A percentile compares a stretch with the other conserved stretches of the same genome.
These are phyloP conservation scores for Saccopteryx bilineata DNA, from an alignment of 2,113 vertebrate genomes.

Conservation along the genomic window DNA sequence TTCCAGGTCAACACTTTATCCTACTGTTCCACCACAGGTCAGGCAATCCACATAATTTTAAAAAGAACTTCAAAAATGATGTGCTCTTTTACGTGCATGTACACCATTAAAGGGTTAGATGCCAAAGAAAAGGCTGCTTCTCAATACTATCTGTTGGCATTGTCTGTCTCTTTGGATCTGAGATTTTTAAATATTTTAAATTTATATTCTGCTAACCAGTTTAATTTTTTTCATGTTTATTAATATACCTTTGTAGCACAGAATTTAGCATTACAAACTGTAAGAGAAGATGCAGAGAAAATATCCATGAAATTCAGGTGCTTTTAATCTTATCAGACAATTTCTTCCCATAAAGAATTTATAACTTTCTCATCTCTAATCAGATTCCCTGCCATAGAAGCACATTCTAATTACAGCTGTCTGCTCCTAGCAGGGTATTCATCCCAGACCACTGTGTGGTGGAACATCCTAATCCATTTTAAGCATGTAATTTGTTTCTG, in stretches of 20 bases:
- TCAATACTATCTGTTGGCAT: background rate
- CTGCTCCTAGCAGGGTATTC: conserved; percentile 60
- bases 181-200: conserved; percentile 1
- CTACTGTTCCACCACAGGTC: too few relatives aligned
- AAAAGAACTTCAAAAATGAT: background rate
- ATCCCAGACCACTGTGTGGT: conserved; percentile 43
- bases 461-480: conserved; percentile 75
- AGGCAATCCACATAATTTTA: background rate
- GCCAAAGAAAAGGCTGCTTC: background rate
- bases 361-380: conserved; percentile 76
- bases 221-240: conserved; percentile 45
- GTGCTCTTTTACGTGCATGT: background rate
- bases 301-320: conserved; percentile 54
- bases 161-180: conserved; percentile 8
- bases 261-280: background rate
- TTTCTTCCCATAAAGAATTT: conserved; percentile 75
- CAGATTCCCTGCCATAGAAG: conserved; percentile 58
- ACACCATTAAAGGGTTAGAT: background rate
- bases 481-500: conserved; percentile 70
- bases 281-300: background rate
- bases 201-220: conserved; percentile 29
- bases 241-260: background rate
- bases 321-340: conserved; percentile 70
- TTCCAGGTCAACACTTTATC: too few relatives aligned
- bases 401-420: conserved; percentile 69